Percentiles rank a stretch among this genome's conserved stretches.
Evolutionary conservation across 2,113 vertebrate genomes (phyloP).

Genomic region (Hippocampus guttulatus): DNA sequence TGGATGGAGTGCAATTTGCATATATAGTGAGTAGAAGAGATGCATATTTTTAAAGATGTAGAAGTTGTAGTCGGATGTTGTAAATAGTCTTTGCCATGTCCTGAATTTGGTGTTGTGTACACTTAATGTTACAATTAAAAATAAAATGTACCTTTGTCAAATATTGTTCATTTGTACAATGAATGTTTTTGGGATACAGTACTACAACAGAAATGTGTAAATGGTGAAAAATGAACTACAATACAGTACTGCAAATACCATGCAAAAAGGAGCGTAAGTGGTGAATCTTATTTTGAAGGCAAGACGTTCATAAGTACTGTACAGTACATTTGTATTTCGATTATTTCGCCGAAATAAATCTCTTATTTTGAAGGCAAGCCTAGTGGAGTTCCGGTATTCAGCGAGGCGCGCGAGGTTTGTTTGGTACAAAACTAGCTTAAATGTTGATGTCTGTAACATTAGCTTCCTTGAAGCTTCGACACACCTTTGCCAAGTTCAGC

Average conservation of each 20-base stretch:
- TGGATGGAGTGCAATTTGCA: too few relatives aligned
- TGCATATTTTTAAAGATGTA: constrained; percentile 77
- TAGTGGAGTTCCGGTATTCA: background rate
- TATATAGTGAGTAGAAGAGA: constrained; percentile 67
- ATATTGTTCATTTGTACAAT: background rate
- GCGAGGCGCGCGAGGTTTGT: constrained; percentile 49
- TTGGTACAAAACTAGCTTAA: constrained; percentile 16
- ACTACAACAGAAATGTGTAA: background rate
- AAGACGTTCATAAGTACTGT: too few relatives aligned
- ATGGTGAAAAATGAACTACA: too few relatives aligned
- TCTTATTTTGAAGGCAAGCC: background rate
- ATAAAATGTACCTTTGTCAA: constrained; percentile 50
- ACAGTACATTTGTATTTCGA: too few relatives aligned
- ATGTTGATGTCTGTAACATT: too few relatives aligned
- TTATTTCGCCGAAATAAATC: too few relatives aligned
- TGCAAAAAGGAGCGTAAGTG: too few relatives aligned
- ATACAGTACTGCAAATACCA: too few relatives aligned
- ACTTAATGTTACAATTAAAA: constrained; percentile 67
- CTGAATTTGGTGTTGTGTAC: constrained; percentile 76
- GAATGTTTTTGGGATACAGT: background rate
- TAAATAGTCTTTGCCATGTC: constrained; percentile 87
- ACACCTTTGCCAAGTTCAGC: background rate
- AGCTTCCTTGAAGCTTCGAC: background rate
- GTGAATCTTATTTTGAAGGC: too few relatives aligned
- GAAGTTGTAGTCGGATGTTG: constrained; percentile 78